Conservation (phyloP, 2,113 vertebrate species). For the Ptilorrhoa leucosticta region DNA sequence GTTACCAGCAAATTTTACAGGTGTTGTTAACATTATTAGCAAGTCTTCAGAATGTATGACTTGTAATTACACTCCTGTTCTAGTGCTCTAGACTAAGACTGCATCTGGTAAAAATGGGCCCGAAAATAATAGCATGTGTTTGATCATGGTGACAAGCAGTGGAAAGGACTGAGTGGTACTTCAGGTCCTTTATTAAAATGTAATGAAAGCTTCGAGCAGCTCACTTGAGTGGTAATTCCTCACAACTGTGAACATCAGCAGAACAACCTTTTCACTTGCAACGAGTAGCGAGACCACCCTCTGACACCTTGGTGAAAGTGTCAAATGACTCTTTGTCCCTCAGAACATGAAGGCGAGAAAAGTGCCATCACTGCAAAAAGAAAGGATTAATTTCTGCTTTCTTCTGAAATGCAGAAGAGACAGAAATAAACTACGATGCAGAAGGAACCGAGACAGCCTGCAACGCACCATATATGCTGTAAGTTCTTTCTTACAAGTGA, state of each 20-base stretch:
- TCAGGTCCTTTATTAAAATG: constrained; percentile 20
- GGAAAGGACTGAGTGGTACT: not conserved
- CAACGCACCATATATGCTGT: not conserved
- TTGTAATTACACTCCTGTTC: not conserved
- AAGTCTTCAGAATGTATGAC: not conserved
- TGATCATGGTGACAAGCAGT: not conserved
- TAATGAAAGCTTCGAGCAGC: constrained; percentile 1
- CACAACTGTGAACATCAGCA: not conserved
- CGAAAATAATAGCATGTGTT: not conserved
- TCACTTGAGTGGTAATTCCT: not conserved
- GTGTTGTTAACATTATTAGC: not conserved
- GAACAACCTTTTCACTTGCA: not conserved
- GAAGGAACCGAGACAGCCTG: not conserved
- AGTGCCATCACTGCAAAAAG: not conserved
- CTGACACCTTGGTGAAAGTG: not conserved
- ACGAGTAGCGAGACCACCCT: not conserved
- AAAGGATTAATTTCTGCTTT: not conserved
- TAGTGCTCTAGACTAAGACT: not conserved
- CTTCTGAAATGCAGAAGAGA: not conserved
- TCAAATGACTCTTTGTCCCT: not conserved
- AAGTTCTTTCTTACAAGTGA: not conserved
- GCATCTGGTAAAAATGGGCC: not conserved
- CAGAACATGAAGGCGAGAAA: not conserved
- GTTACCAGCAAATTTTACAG: not conserved
- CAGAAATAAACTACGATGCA: not conserved